These are phyloP conservation scores for Apamea crenata DNA, from an alignment of 2,888 invertebrate species.

Conservation along the genomic window DNA sequence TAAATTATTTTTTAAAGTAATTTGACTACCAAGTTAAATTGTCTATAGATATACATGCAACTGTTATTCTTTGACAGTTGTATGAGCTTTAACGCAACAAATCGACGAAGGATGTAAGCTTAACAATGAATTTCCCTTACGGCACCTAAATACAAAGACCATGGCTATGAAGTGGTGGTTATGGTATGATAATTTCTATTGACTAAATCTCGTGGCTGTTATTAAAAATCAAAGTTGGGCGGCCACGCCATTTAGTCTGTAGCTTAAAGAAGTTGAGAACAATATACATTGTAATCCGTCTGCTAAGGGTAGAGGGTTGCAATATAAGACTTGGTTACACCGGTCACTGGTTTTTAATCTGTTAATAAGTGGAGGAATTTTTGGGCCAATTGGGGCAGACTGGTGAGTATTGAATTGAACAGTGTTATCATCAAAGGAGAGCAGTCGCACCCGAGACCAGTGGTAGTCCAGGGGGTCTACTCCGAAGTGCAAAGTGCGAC, in stretches of 20 bases:
- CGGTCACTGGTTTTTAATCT: background rate
- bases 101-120: too few relatives aligned
- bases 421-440: background rate
- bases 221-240: background rate
- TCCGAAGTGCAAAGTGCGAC: too few relatives aligned
- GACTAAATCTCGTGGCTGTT: background rate
- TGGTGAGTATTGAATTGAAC: background rate
- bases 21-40: too few relatives aligned
- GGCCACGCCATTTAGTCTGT: background rate
- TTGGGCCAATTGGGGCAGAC: background rate
- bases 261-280: too few relatives aligned
- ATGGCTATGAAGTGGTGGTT: background rate
- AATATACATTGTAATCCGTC: background rate
- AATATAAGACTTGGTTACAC: background rate
- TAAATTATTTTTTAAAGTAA: too few relatives aligned
- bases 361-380: background rate
- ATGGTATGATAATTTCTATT: too few relatives aligned
- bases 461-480: too few relatives aligned
- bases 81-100: too few relatives aligned
- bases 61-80: too few relatives aligned
- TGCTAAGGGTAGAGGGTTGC: background rate
- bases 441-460: too few relatives aligned
- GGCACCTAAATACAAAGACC: background rate
- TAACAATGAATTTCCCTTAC: too few relatives aligned
- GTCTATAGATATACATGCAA: too few relatives aligned